Conservation (phyloP, 2,113 vertebrate genomes). For the Oreochromis aureus region DNA sequence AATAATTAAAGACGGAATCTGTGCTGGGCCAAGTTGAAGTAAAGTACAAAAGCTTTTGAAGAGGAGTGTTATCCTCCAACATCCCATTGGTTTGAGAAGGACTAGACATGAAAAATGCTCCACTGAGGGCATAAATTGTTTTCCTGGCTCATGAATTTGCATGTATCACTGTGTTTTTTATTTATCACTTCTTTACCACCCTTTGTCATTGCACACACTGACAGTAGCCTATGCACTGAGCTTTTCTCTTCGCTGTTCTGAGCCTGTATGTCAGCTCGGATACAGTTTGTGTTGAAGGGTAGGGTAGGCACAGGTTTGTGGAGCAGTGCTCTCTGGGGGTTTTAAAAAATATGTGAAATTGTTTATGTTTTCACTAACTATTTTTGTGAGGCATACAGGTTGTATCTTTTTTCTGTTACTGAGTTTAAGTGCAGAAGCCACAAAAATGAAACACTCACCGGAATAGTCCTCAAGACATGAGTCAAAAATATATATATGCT, state of each 20-base stretch:
- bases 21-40: not conserved
- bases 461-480: not conserved
- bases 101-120: not conserved
- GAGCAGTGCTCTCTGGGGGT: not conserved
- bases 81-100: not conserved
- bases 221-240: not conserved
- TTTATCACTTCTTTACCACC: not conserved
- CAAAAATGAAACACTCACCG: not conserved
- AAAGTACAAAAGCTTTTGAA: not conserved
- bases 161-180: not conserved
- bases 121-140: not conserved
- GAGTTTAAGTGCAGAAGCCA: not conserved
- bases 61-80: not conserved
- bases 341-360: not conserved
- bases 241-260: not conserved
- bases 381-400: not conserved
- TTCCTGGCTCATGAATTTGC: not conserved
- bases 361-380: not conserved
- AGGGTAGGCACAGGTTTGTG: not conserved
- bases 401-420: not conserved
- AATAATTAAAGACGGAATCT: not conserved
- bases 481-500: not conserved
- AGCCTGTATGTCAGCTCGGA: not conserved
- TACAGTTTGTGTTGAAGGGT: not conserved
- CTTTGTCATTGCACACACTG: not conserved